These are phyloP conservation scores for Symphodus melops DNA, from an alignment of 2,113 vertebrate species.

Conservation along the genomic window DNA sequence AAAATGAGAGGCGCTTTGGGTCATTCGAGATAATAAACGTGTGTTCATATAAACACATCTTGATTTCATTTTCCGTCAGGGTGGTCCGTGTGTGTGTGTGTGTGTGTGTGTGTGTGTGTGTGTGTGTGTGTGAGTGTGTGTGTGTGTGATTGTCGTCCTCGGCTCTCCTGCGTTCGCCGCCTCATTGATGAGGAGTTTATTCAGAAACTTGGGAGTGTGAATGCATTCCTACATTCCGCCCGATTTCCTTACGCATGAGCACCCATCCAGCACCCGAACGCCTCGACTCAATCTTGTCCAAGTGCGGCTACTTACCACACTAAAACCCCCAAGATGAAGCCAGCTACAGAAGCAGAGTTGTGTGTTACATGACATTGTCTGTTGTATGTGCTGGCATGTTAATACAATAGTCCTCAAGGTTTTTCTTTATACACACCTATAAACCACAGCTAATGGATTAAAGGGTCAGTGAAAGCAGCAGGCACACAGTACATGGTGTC, in stretches of 20 bases:
- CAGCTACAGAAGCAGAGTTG: neutral
- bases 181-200: conserved; percentile 68
- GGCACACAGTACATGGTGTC: neutral
- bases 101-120: conserved; percentile 6
- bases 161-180: conserved; percentile 28
- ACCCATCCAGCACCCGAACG: conserved; percentile 37
- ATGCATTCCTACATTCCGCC: conserved; percentile 76
- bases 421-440: conserved; percentile 32
- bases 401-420: conserved; percentile 3
- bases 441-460: conserved; percentile 28
- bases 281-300: neutral
- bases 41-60: conserved; percentile 17
- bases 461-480: neutral
- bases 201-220: conserved; percentile 66
- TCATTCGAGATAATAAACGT: neutral
- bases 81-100: conserved; percentile 24
- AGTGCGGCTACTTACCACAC: neutral
- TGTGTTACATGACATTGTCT: neutral
- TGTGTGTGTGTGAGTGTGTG: conserved; percentile 5
- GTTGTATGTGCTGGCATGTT: no score
- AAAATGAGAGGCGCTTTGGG: neutral
- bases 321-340: neutral
- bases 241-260: conserved; percentile 61
- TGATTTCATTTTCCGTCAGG: conserved; percentile 28
- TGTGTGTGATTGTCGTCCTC: conserved; percentile 1